A percentile compares a stretch with the other conserved stretches of the same genome.
Evolutionary conservation across 1,140 invertebrate species (phyloP).

Genomic region (Tetraneura akinire): DNA sequence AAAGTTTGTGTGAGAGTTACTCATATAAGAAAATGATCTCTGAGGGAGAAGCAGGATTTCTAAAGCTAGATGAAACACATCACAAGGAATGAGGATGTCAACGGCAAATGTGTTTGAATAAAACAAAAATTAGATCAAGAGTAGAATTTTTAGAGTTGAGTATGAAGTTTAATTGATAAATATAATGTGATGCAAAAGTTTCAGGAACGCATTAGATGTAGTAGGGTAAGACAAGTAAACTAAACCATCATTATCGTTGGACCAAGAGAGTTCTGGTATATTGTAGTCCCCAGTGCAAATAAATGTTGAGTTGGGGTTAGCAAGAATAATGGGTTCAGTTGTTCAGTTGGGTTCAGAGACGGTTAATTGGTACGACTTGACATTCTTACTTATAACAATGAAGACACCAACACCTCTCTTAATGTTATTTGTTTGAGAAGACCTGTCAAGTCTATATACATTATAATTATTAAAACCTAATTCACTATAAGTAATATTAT

Average conservation of each 20-base stretch:
- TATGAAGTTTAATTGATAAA: neutral
- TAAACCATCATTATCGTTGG: neutral
- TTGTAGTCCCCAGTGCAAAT: neutral
- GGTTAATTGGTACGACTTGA: neutral
- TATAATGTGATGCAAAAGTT: neutral
- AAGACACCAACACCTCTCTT: neutral
- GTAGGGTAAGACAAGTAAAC: neutral
- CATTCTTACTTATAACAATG: neutral
- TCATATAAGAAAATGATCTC: neutral
- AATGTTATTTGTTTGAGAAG: neutral
- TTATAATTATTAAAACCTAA: too few relatives aligned
- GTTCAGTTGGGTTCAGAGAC: neutral
- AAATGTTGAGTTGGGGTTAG: neutral
- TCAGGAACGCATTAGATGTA: neutral
- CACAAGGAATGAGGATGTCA: neutral
- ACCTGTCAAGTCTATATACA: neutral
- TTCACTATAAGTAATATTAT: too few relatives aligned
- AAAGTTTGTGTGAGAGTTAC: neutral
- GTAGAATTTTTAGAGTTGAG: neutral
- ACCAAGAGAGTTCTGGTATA: constrained; percentile 1
- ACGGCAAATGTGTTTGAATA: neutral
- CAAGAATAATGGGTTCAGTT: neutral
- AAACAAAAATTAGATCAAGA: constrained; percentile 16
- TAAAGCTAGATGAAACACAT: neutral
- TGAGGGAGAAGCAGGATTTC: neutral